Base-by-base conservation (phyloP, 1,140 invertebrate species). In the Lutraria rhynchaena region DNA sequence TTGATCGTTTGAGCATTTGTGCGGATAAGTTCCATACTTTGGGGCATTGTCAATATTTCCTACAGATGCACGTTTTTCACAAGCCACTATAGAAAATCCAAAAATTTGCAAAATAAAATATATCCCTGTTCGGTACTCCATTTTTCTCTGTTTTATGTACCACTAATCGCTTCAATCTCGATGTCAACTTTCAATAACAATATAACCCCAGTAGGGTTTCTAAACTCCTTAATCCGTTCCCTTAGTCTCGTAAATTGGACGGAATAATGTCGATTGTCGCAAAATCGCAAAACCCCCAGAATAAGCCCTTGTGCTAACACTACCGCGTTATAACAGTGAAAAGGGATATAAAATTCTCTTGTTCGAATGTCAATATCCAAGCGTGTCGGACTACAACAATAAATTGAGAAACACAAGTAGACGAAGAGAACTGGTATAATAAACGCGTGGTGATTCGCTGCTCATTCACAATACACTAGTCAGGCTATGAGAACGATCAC, bases 41-140 rank as follows among this genome's bases (percentile, higher is more conserved):
- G 76, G 63, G 57, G 76, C 60, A 57, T 69, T 70, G 69, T 80
- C 76, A 49, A 80, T 69, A 57, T 69, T 55, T 46, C 76, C 76
- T 33, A 69, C 63, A 22, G 49, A 41, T n/a, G 76, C 76, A n/a
- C 17, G 63, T 67, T 49, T 75, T 17, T 63, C 58, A 75, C 73
- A 61, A 58, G 11, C 44, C 24, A 73, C 49, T 55, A 58, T 15
- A 3, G 63, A 67, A 58, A 73, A 24, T 41, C 70, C 70, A 73
- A 73, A 57, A 73, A n/a, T 3, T 57, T 57, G 70, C 24, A 57
- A 58, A 57, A 57, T 58, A 17, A 73, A 13, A 58, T 44, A 73
- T 41, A 55, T 27, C 7, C 70, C 51, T 44, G 33, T 73, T 33
- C 29, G 70, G 19, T 55, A 11, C 55, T 73, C 53, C 70, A 73